phyloP scores from a whole-genome alignment of 2,888 invertebrate genomes.

The Cloeon dipterum region DNA sequence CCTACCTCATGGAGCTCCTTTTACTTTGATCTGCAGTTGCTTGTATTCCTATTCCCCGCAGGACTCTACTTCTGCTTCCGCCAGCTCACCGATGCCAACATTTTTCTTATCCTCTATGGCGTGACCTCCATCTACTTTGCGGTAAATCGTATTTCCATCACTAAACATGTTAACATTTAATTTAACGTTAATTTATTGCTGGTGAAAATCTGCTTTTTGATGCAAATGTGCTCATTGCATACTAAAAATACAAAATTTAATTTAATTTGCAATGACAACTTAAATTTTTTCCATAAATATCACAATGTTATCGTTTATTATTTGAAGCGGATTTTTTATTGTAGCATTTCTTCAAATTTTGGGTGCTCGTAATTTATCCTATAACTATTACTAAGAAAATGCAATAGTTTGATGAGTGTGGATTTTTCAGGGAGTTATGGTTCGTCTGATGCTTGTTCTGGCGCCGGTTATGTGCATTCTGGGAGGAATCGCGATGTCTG shows the following conservation, averaged over 20 bases:
- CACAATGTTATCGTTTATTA: too few relatives aligned
- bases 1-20: conserved; percentile 97
- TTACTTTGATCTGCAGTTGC: conserved; percentile 89
- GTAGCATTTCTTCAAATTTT: too few relatives aligned
- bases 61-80: conserved; percentile 95
- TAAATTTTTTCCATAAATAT: too few relatives aligned
- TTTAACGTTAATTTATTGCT: neutral
- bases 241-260: too few relatives aligned
- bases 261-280: too few relatives aligned
- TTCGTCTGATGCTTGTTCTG: conserved; percentile 90
- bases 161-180: neutral
- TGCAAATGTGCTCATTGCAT: too few relatives aligned
- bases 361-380: too few relatives aligned
- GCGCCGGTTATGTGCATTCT: conserved; percentile 97
- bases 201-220: too few relatives aligned
- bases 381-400: too few relatives aligned
- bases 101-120: conserved; percentile 92
- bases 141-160: conserved; percentile 30
- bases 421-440: conserved; percentile 91
- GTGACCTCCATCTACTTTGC: conserved; percentile 97
- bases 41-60: conserved; percentile 89
- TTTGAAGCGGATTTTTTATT: too few relatives aligned
- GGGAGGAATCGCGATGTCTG: conserved; percentile 84
- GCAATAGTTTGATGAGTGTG: too few relatives aligned
- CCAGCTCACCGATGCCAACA: conserved; percentile 82